Evolutionary conservation across 2,113 vertebrate species (phyloP), one percentile per base, ranked within the genome.

Genomic region (Physeter macrocephalus): DNA sequence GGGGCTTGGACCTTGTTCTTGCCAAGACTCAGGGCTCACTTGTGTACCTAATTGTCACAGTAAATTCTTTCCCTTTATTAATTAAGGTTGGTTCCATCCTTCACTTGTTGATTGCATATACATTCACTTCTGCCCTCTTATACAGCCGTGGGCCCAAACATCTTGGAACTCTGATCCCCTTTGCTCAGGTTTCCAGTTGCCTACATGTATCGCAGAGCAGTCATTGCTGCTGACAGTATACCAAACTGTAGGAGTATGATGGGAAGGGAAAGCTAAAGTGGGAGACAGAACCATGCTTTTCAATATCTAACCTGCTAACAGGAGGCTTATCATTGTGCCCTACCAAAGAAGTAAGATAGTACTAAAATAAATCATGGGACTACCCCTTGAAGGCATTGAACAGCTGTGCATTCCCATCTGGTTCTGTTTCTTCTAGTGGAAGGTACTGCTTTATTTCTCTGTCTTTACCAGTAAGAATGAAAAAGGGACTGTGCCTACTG

Each of bases 141-240:
- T 9, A 49, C 31, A 88, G 62, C 69, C 8, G 25, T 25, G 66
- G 36, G 69, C 85, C 66, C 75, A 31, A 74, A 78, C 6, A 29
- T 13, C 64, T 95, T 88, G 85, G 85, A 92, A 94, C 59, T 88
- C 62, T 95, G 54, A 88, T 94, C 29, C 41, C 41, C 39, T 91
- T 95, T 82, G 29, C 41, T 97, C 23, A 49, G 72, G 34, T 93
- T 94, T 85, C 57, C 75, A 71, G 36, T 81, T 88, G 57, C 31
- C 31, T 87, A 17, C 61, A 6, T 83, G 54, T 83, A 23, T 83
- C 67, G 61, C 39, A 88, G 94, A 90, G 36, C 43, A 41, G 46
- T 78, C 31, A 39, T 62, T 90, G 71, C 43, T 88, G 15, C 75
- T 81, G 57, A 74, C 31, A 80, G 29, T 67, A 49, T 49, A 67